Base-by-base conservation (phyloP, 2,888 invertebrate genomes). In the Diarsia brunnea region DNA sequence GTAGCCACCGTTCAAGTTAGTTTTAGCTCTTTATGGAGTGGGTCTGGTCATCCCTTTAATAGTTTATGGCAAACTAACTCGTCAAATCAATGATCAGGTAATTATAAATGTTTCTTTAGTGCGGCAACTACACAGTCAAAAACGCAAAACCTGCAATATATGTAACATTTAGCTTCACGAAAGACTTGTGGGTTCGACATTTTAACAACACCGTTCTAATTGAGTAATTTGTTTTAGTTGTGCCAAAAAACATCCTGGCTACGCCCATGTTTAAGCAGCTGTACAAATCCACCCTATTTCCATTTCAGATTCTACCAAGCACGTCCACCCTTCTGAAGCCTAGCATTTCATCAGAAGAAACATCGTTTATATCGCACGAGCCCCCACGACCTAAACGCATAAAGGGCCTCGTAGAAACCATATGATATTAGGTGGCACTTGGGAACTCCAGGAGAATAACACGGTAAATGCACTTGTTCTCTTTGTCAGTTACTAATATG, bases 311-410 rank as follows among this genome's bases (percentile, higher is more conserved):
- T 67, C 92, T 92, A 83, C 94, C 95, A 24, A 94, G 92, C 78
- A 95, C 94, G 4, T 71, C 90, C 0, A 92, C 91, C 47, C 84
- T 89, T 1, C 91, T 86, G 68, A 94, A 94, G 84, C 81, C 89
- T 4, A 89, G 84, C 58, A 89, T 82, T 51, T 92, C 94, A n/a
- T 98, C 98, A 0, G 98, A 98, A 91, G 98, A 98, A 90, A 98
- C 98, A 0, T 98, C 98, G 0, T 98, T 98, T 90, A 98, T 98
- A 80, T 98, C 97, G 3, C 93, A 94, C 45, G 97, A 97, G 70
- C 94, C 95, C 78, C 95, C 97, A 81, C 95, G 97, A 74, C 91
- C 92, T n/a, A 97, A 97, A 84, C 95, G 97, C 65, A 73, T 78
- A 31, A 97, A 96, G 86, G 97, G 97, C 10, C 95, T 97, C 83